These are phyloP conservation scores for Tenebrio molitor DNA, from an alignment of 1,140 invertebrate species.

Conservation along the genomic window DNA sequence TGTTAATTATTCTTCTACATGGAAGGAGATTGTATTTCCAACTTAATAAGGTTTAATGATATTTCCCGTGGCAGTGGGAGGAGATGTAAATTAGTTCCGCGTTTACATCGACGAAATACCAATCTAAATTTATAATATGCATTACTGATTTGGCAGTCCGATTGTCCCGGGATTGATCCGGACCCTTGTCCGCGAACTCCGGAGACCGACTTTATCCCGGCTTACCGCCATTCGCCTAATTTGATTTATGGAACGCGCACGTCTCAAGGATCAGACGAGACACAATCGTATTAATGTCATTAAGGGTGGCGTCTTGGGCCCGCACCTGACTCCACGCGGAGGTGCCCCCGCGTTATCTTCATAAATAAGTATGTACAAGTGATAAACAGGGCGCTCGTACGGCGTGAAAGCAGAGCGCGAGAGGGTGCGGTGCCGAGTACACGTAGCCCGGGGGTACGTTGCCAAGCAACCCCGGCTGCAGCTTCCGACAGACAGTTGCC, in stretches of 20 bases:
- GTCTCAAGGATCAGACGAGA: constrained; percentile 12
- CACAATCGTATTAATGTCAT: constrained; percentile 35
- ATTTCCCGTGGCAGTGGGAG: neutral
- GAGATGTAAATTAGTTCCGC: constrained; percentile 12
- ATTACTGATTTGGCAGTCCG: constrained; percentile 39
- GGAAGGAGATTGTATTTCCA: constrained; percentile 34
- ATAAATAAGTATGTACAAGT: constrained; percentile 36
- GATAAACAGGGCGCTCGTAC: constrained; percentile 40
- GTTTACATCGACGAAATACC: constrained; percentile 13
- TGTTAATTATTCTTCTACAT: constrained; percentile 40
- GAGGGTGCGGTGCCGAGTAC: constrained; percentile 42
- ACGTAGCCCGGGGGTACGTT: constrained; percentile 44
- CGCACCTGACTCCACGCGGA: too few species aligned
- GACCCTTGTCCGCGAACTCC: constrained; percentile 35
- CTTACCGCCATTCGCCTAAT: constrained; percentile 26
- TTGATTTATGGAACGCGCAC: constrained; percentile 34
- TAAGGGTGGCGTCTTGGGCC: too few species aligned
- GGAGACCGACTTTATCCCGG: constrained; percentile 15
- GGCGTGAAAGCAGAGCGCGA: constrained; percentile 15
- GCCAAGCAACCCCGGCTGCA: constrained; percentile 45
- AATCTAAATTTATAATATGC: constrained; percentile 43
- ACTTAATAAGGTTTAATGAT: constrained; percentile 37
- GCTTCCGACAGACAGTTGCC: constrained; percentile 40
- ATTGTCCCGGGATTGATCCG: constrained; percentile 44
- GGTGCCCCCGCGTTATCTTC: neutral